Conservation (phyloP, 1,140 invertebrate species). For the Lepidurus arcticus region DNA sequence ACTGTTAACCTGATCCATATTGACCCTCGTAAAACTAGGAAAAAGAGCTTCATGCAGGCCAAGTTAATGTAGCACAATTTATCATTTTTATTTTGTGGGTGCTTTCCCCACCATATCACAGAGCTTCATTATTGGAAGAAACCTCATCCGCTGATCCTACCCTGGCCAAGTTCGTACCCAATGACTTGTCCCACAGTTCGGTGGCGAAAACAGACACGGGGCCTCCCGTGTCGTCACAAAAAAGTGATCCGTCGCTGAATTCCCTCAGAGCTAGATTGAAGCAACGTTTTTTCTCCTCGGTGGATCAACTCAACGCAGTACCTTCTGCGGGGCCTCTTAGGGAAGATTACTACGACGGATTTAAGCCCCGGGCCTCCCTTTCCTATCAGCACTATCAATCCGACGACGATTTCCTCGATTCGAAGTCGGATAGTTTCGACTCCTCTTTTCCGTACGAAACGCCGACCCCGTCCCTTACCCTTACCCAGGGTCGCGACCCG, state of each 20-base stretch:
- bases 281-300: background rate
- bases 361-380: background rate
- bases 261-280: constrained; percentile 1
- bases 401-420: background rate
- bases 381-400: background rate
- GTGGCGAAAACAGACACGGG: background rate
- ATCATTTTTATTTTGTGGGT: background rate
- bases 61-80: background rate
- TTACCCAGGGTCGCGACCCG: background rate
- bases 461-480: background rate
- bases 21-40: too few relatives aligned
- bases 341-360: constrained; percentile 4
- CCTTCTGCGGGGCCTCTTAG: background rate
- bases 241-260: background rate
- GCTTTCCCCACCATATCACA: background rate
- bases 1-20: too few relatives aligned
- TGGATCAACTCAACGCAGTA: background rate
- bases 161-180: background rate
- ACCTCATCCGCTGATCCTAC: background rate
- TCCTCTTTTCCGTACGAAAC: background rate
- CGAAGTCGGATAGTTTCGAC: background rate
- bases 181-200: background rate
- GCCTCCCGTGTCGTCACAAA: background rate
- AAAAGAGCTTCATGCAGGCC: background rate
- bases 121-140: background rate